phyloP scores from a whole-genome alignment of 2,113 vertebrate species.

The Dromaius novaehollandiae region DNA sequence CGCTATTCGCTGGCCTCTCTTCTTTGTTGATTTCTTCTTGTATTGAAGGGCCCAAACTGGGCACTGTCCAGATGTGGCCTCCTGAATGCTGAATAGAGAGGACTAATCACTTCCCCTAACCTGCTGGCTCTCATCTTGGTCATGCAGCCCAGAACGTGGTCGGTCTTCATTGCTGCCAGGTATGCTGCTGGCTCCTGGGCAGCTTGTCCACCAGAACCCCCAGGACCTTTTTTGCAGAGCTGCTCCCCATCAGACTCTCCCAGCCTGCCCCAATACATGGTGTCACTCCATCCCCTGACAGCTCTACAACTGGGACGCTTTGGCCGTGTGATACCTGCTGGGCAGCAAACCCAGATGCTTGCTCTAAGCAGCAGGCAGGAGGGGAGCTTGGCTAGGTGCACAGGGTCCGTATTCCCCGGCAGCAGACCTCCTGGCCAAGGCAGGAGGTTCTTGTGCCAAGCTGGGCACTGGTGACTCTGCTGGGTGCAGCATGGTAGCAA shows the following conservation, averaged over 20 bases:
- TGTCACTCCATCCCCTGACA: too few relatives aligned
- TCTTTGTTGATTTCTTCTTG: neutral
- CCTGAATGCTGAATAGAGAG: neutral
- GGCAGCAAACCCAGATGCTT: too few relatives aligned
- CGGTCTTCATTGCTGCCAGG: too few relatives aligned
- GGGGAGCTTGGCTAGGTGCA: neutral
- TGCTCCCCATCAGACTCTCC: neutral
- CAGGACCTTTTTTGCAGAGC: neutral
- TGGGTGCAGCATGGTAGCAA: neutral
- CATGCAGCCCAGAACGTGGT: neutral
- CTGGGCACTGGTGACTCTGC: neutral
- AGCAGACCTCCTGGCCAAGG: neutral
- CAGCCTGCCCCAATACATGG: neutral
- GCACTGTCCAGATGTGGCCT: neutral
- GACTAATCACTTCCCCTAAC: neutral
- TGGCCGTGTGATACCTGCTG: too few relatives aligned
- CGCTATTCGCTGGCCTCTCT: neutral
- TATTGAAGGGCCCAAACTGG: neutral
- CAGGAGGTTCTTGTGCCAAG: neutral
- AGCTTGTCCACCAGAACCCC: neutral
- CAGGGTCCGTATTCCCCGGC: neutral
- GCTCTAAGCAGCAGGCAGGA: too few relatives aligned
- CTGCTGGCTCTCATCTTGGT: neutral
- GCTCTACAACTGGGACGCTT: too few relatives aligned
- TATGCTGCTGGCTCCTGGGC: neutral